These are phyloP conservation scores for Lagopus muta DNA, from an alignment of 2,113 vertebrate species.

Conservation along the genomic window DNA sequence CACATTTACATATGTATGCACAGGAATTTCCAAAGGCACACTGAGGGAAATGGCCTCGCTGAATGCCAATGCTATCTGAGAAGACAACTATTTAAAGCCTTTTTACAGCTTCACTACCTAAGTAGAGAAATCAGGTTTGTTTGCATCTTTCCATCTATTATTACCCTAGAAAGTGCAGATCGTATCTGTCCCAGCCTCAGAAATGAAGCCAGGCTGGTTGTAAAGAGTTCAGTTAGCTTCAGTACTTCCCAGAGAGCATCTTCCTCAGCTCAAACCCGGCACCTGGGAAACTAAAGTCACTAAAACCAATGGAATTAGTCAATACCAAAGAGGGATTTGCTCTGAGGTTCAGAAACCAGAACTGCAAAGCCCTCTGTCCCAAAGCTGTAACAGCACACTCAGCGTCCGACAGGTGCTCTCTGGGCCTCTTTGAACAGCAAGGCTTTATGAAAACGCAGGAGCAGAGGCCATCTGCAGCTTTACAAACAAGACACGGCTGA, in stretches of 20 bases:
- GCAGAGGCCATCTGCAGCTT: neutral
- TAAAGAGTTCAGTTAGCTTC: neutral
- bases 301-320: neutral
- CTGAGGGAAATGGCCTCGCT: conserved; percentile 27
- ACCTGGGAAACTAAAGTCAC: neutral
- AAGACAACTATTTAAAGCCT: conserved; percentile 29
- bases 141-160: conserved; percentile 29
- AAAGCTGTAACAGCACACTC: neutral
- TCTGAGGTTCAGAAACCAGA: neutral
- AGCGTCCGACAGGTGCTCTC: neutral
- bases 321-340: neutral
- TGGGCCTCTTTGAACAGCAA: neutral
- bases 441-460: conserved; percentile 4
- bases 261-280: neutral
- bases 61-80: conserved; percentile 67
- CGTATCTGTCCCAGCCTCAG: neutral
- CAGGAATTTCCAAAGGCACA: conserved; percentile 43
- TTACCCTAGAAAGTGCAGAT: conserved; percentile 21
- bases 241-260: neutral
- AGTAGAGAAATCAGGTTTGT: conserved; percentile 19
- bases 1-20: conserved; percentile 50
- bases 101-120: conserved; percentile 42
- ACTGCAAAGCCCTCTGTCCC: neutral
- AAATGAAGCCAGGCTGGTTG: neutral
- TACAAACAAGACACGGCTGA: conserved; percentile 25